phyloP scores from a whole-genome alignment of 2,113 vertebrate species.

The Entelurus aequoreus region DNA sequence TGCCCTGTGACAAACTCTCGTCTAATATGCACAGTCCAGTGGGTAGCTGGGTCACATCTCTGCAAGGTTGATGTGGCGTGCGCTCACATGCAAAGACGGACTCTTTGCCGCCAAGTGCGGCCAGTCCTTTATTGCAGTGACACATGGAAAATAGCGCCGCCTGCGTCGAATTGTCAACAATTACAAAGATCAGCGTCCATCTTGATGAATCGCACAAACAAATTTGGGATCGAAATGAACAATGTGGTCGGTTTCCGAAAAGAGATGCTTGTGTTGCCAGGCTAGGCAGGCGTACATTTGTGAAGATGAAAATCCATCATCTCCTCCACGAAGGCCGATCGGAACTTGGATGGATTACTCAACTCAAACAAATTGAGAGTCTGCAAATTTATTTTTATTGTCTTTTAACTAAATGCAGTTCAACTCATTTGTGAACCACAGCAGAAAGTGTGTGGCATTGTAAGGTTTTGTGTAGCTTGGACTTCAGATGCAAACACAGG shows the following conservation, averaged over 20 bases:
- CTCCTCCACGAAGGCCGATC: not conserved
- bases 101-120: constrained; percentile 34
- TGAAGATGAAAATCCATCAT: not conserved
- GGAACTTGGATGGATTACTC: not conserved
- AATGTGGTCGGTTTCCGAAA: not conserved
- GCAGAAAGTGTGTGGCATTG: not conserved
- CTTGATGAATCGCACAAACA: not conserved
- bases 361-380: not conserved
- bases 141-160: constrained; percentile 13
- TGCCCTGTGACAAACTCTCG: constrained; percentile 30
- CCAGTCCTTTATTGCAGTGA: constrained; percentile 37
- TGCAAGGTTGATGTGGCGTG: constrained; percentile 54
- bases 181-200: not conserved
- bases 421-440: not conserved
- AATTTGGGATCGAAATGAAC: not conserved
- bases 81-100: constrained; percentile 43
- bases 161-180: not conserved
- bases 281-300: not conserved
- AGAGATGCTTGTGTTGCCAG: not conserved
- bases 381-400: not conserved
- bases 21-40: constrained; percentile 64
- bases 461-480: too few species aligned
- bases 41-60: constrained; percentile 70
- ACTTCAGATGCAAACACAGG: too few species aligned
- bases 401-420: not conserved